Percentiles rank a stretch among this genome's conserved stretches.
Conservation (phyloP, 2,797 vertebrate genomes). For the Lepilemur ruficaudatus region DNA sequence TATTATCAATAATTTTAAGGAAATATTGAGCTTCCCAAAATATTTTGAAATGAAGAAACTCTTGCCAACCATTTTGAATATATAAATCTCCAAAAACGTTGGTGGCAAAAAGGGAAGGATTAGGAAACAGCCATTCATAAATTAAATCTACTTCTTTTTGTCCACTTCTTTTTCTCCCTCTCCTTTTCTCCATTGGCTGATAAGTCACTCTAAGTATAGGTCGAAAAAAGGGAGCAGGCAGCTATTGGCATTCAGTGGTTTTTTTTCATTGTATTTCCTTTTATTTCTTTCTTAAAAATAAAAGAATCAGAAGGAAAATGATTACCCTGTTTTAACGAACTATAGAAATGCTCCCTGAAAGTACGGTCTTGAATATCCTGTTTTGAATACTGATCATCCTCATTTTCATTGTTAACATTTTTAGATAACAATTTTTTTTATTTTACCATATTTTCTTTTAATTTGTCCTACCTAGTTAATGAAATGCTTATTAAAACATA, state of each 20-base stretch:
- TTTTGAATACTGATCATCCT: neutral
- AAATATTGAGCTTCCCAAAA: neutral
- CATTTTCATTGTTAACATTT: neutral
- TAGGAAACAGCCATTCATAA: neutral
- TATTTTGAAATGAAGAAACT: slow-evolving; percentile 15
- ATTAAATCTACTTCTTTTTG: neutral
- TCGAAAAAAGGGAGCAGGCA: neutral
- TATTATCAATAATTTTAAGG: neutral
- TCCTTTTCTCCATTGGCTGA: neutral
- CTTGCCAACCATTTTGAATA: neutral
- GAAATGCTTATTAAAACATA: slow-evolving; percentile 34
- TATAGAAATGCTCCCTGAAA: too few species aligned
- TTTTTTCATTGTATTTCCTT: neutral
- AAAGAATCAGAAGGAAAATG: neutral
- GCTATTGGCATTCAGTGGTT: neutral
- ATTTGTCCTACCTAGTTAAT: neutral
- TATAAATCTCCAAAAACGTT: neutral
- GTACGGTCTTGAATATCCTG: neutral
- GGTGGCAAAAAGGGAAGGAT: neutral
- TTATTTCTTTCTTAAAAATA: slow-evolving; percentile 16
- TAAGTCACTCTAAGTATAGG: neutral
- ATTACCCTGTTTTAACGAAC: neutral
- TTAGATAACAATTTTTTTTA: neutral
- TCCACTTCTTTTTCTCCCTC: too few species aligned
- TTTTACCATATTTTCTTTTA: slow-evolving; percentile 26